Evolutionary conservation across 2,797 vertebrate genomes (phyloP).

Genomic region (Lates japonicus): DNA sequence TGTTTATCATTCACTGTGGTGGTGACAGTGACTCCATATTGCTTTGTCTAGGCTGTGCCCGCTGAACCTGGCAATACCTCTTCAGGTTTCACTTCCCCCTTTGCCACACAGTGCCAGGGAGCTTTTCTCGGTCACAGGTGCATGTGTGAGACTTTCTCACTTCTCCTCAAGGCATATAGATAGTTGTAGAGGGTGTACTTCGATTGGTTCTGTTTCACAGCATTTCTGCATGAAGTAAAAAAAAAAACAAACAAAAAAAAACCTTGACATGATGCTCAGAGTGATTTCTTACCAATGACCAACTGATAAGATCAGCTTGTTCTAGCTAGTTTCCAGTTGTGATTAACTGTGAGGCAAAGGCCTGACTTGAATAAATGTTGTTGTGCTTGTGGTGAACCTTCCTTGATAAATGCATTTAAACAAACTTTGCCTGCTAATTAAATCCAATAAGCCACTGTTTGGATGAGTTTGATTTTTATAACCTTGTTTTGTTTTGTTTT

Average conservation of each 20-base stretch:
- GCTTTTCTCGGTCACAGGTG: constrained; percentile 34
- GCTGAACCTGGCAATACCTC: constrained; percentile 45
- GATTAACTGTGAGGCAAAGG: constrained; percentile 42
- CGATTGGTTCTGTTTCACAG: neutral
- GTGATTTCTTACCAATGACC: constrained; percentile 20
- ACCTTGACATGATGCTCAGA: neutral
- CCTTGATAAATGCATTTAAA: constrained; percentile 12
- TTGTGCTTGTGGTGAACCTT: constrained; percentile 4
- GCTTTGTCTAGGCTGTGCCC: constrained; percentile 1
- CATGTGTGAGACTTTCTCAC: constrained; percentile 29
- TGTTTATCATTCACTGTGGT: constrained; percentile 40
- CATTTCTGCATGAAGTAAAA: neutral
- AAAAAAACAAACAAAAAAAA: neutral
- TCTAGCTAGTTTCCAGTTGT: constrained; percentile 30
- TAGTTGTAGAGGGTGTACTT: neutral
- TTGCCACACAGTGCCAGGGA: constrained; percentile 4
- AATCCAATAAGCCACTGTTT: constrained; percentile 3
- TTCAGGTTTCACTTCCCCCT: constrained; percentile 29
- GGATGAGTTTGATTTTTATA: neutral
- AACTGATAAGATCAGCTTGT: constrained; percentile 36
- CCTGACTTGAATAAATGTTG: constrained; percentile 16
- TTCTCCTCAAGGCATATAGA: constrained; percentile 9
- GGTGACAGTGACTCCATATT: constrained; percentile 36
- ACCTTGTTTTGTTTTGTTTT: neutral
- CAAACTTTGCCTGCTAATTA: constrained; percentile 17